Evolutionary conservation across 92 coral and sea anemone species (phyloP), one percentile per base, ranked within the genome.

Genomic region (Zoanthus sansibaricus): DNA sequence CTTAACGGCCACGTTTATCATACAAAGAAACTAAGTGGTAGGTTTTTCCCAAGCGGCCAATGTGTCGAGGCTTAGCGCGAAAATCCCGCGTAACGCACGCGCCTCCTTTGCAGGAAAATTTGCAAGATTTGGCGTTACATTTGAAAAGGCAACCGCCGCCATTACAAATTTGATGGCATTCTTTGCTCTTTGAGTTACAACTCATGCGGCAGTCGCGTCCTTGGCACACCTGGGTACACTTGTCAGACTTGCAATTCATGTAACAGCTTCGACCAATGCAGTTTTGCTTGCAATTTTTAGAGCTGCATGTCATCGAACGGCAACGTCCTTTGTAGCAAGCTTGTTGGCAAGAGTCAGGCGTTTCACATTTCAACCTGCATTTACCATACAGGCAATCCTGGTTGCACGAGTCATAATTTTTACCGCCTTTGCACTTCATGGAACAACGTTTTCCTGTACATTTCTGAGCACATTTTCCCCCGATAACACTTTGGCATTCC

Each of bases 261-360:
- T 94, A 92, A 59, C 98, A 94, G 62, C 94, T 89, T 3, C 93
- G 87, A 4, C 98, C 96, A 66, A 74, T 83, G 90, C 98, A 94
- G 18, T 87, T 85, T 69, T 94, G 98, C 87, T 75, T 21, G 55
- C 96, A 94, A 71, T 88, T 83, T 64, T 92, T 89, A 45, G 95
- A 86, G 37, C 90, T 89, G 72, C 98, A 94, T 48, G 90, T 87
- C 91, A 91, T 83, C 66, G 84, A 84, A 51, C 91, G 90, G 66
- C 95, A 91, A 90, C 92, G 90, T 52, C 91, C 88, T 30, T 94
- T 92, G 16, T 92, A 83, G 87, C 98, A 94, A 64, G 61, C 82
- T 58, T 94, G 98, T 33, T 91, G 59, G 82, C 98, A 94, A 32
- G 45, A 75, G 1, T 90, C 96, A 37, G 89, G 86, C 20, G 88